Conservation (phyloP, 1,140 invertebrate genomes). For the Streblospio benedicti region DNA sequence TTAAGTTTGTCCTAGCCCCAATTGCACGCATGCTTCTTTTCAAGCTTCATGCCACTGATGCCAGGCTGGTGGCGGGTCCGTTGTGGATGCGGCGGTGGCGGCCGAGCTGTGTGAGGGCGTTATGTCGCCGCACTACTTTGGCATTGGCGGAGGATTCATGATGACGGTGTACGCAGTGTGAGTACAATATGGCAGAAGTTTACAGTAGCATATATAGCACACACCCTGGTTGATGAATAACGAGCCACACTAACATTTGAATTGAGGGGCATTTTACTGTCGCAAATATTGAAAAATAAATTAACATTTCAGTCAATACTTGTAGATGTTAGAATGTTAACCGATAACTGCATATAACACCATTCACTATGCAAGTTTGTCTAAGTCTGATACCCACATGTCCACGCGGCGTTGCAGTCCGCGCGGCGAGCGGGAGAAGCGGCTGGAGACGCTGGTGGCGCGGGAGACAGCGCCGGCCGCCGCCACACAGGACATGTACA, state of each 20-base stretch:
- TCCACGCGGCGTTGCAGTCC: not conserved
- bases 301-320: not conserved
- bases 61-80: not conserved
- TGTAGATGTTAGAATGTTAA: not conserved
- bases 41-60: no score
- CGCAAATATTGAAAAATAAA: not conserved
- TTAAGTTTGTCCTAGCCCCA: no score
- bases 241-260: not conserved
- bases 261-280: not conserved
- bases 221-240: not conserved
- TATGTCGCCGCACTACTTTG: not conserved
- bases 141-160: conserved; percentile 2
- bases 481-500: conserved; percentile 36
- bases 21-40: no score
- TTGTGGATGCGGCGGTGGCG: conserved; percentile 3
- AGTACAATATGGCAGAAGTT: not conserved
- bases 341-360: not conserved
- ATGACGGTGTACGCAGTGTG: not conserved
- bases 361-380: not conserved
- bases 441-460: conserved; percentile 13
- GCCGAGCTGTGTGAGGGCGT: not conserved
- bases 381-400: not conserved
- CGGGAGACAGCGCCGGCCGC: conserved; percentile 35
- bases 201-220: not conserved
- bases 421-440: not conserved